A percentile compares a stretch with the other conserved stretches of the same genome.
These are phyloP conservation scores for Erebia ligea DNA, from an alignment of 2,888 invertebrate species.

Conservation along the genomic window DNA sequence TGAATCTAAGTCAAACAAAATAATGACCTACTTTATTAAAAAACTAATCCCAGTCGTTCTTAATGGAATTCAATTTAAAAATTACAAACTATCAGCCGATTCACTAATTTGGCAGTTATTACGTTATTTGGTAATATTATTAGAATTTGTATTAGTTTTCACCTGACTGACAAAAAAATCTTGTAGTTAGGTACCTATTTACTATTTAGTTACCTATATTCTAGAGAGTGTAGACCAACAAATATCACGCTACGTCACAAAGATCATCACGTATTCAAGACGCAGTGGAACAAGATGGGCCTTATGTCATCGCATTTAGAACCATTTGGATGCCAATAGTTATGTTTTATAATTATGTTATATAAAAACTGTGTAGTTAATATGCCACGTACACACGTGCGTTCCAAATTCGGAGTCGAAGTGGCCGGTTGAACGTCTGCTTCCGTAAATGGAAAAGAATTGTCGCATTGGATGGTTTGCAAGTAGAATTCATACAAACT, in stretches of 20 bases:
- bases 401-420: slow-evolving; percentile 57
- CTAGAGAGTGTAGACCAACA: too few species aligned
- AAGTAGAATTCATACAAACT: slow-evolving; percentile 32
- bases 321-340: slow-evolving; percentile 39
- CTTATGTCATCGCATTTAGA: slow-evolving; percentile 46
- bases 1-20: too few species aligned
- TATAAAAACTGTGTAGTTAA: slow-evolving; percentile 50
- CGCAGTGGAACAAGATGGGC: slow-evolving; percentile 33
- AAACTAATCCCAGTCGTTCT: too few species aligned
- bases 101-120: too few species aligned
- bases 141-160: too few species aligned
- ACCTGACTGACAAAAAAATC: too few species aligned
- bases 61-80: too few species aligned
- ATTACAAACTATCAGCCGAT: too few species aligned
- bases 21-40: too few species aligned
- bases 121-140: too few species aligned
- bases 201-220: too few species aligned
- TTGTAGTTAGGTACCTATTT: too few species aligned
- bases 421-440: slow-evolving; percentile 41
- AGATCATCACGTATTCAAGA: not conserved
- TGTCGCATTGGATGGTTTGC: slow-evolving; percentile 25
- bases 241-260: not conserved
- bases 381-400: slow-evolving; percentile 52
- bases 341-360: slow-evolving; percentile 43
- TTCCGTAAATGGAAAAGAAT: slow-evolving; percentile 35